Conservation (phyloP, 2,888 invertebrate genomes). For the Acleris emargana region DNA sequence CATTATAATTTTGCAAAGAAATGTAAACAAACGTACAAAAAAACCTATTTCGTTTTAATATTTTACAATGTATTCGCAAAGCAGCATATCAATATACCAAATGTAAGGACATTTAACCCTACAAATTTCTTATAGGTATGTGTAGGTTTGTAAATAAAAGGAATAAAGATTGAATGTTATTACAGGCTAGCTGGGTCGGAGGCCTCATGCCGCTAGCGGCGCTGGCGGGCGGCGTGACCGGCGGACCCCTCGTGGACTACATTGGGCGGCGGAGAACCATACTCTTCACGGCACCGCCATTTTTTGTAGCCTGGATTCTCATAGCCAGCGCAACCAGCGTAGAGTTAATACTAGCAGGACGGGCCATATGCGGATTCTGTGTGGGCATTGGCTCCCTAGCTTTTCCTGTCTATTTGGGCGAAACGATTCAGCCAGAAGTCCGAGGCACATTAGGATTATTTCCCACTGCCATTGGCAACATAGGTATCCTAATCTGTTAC, state of each 20-base stretch:
- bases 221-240: conserved; percentile 91
- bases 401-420: conserved; percentile 96
- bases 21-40: neutral
- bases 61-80: no score
- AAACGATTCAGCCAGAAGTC: conserved; percentile 96
- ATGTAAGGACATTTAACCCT: no score
- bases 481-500: conserved; percentile 92
- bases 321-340: conserved; percentile 90
- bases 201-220: conserved; percentile 95
- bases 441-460: conserved; percentile 94
- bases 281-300: conserved; percentile 90
- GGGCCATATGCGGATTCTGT: conserved; percentile 93
- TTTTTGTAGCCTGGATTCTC: conserved; percentile 92
- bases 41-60: no score
- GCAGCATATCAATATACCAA: no score
- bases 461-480: conserved; percentile 94
- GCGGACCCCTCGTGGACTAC: conserved; percentile 93
- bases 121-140: no score
- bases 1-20: neutral
- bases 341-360: conserved; percentile 89
- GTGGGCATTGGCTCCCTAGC: conserved; percentile 94
- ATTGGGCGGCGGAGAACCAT: conserved; percentile 94
- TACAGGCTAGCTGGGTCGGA: conserved; percentile 93
- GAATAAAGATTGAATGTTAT: conserved; percentile 28
- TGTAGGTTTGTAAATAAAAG: neutral